Evolutionary conservation across 2,888 invertebrate species (phyloP).

Genomic region (Frankliniella fusca): DNA sequence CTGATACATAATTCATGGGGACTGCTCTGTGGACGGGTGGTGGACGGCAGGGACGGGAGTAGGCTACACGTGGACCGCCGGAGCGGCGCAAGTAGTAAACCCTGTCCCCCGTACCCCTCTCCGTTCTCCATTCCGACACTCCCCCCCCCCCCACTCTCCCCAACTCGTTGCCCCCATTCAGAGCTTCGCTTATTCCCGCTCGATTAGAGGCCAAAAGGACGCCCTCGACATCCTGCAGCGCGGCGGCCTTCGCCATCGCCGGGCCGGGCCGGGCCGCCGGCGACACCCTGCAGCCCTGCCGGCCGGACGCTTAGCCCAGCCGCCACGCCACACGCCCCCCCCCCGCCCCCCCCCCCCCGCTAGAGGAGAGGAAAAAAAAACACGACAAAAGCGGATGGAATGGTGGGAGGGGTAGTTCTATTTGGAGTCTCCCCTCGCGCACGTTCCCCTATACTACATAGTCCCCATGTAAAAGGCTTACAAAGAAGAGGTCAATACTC

Average conservation of each 20-base stretch:
- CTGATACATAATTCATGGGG: slow-evolving; percentile 25
- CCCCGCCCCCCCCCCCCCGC: neutral
- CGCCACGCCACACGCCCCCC: too few relatives aligned
- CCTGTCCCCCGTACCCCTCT: too few relatives aligned
- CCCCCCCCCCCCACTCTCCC: neutral
- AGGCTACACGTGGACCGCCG: neutral
- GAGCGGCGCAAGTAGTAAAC: too few relatives aligned
- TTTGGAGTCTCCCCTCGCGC: too few relatives aligned
- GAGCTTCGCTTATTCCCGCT: neutral
- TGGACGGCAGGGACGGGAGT: neutral
- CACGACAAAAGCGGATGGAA: neutral
- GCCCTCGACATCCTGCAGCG: neutral
- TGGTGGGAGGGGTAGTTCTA: neutral
- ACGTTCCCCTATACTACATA: too few relatives aligned
- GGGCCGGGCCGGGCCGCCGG: neutral
- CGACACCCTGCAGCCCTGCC: too few relatives aligned
- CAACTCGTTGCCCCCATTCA: neutral
- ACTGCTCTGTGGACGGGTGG: slow-evolving; percentile 9
- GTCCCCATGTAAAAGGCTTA: too few relatives aligned
- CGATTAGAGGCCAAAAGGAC: neutral
- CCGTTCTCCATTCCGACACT: neutral
- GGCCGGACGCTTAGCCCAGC: too few relatives aligned
- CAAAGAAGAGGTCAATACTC: too few relatives aligned
- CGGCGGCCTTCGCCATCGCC: neutral
- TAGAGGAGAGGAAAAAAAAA: neutral